A percentile compares a stretch with the other conserved stretches of the same genome.
phyloP scores from a whole-genome alignment of 2,797 vertebrate genomes.

The Iguana delicatissima region DNA sequence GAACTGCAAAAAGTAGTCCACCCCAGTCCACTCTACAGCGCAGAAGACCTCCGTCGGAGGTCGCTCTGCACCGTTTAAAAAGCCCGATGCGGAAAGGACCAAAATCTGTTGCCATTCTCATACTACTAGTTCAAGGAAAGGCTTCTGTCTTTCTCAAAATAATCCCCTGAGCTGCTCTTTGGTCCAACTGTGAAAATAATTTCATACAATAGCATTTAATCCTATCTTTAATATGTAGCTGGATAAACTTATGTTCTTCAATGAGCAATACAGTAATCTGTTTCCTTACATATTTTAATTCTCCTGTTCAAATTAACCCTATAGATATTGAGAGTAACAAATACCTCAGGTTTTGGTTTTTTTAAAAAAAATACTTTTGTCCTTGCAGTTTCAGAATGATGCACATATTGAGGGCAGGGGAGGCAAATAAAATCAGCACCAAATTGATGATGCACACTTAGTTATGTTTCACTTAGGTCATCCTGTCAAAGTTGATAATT shows the following conservation, averaged over 20 bases:
- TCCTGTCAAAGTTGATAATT: background rate
- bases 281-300: background rate
- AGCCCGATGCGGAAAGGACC: too few species aligned
- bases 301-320: background rate
- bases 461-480: background rate
- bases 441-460: background rate
- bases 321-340: background rate
- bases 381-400: background rate
- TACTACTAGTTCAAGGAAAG: background rate
- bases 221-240: background rate
- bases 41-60: too few species aligned
- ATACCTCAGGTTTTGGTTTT: background rate
- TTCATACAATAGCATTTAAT: background rate
- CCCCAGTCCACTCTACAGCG: too few species aligned
- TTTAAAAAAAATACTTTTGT: background rate
- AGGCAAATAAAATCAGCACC: background rate
- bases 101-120: conserved; percentile 2
- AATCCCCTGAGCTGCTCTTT: conserved; percentile 15
- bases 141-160: background rate
- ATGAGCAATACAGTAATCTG: background rate
- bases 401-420: background rate
- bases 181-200: conserved; percentile 25
- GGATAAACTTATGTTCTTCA: background rate
- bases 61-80: too few species aligned
- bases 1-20: too few species aligned